Percentiles rank a stretch among this genome's conserved stretches.
Evolutionary conservation across 2,113 vertebrate genomes (phyloP).

Genomic region (Glaucidium brasilianum): DNA sequence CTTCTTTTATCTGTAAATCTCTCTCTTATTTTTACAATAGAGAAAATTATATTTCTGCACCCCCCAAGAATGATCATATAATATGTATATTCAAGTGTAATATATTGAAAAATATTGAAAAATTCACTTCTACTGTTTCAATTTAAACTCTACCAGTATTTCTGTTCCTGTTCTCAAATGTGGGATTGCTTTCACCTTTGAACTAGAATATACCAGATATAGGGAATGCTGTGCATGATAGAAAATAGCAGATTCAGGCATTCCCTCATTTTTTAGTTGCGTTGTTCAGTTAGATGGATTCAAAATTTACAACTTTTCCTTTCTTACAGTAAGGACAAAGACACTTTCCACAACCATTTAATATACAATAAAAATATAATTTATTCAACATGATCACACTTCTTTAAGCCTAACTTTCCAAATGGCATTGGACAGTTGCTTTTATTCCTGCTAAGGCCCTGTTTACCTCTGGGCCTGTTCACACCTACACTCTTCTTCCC

Average conservation of each 20-base stretch:
- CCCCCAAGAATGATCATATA: accelerated
- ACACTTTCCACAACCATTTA: background rate
- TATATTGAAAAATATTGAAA: background rate
- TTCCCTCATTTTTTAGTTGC: background rate
- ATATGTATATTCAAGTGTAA: background rate
- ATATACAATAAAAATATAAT: background rate
- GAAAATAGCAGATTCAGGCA: background rate
- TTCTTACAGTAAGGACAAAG: background rate
- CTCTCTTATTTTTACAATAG: background rate
- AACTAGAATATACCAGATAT: background rate
- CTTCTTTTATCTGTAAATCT: background rate
- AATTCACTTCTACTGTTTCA: background rate
- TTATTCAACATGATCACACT: background rate
- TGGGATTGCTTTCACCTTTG: background rate
- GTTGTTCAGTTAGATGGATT: background rate
- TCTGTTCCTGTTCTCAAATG: background rate
- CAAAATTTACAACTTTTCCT: background rate
- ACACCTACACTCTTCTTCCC: background rate
- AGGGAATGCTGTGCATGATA: background rate
- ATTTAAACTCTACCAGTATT: background rate
- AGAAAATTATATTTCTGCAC: background rate
- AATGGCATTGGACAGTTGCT: background rate
- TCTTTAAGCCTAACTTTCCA: background rate
- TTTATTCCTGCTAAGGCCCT: background rate
- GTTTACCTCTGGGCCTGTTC: background rate